These are phyloP conservation scores for Macaria notata DNA, from an alignment of 2,888 invertebrate species.

Conservation along the genomic window DNA sequence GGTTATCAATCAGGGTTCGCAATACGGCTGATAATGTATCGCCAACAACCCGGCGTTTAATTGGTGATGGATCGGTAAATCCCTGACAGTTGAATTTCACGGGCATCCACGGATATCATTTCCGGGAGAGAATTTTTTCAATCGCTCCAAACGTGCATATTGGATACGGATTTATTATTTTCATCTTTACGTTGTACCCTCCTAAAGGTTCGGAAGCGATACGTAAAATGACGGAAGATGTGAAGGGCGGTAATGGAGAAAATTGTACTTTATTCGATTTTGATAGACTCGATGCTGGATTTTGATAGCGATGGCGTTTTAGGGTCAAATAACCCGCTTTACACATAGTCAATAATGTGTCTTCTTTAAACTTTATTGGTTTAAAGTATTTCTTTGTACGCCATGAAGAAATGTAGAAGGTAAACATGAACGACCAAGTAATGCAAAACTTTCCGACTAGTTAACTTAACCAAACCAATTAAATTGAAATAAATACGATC, in stretches of 20 bases:
- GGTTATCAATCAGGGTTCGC: slow-evolving; percentile 74
- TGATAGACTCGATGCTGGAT: slow-evolving; percentile 77
- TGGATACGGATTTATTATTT: slow-evolving; percentile 80
- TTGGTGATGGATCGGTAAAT: slow-evolving; percentile 74
- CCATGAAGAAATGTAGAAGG: no score
- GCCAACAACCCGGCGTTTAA: slow-evolving; percentile 74
- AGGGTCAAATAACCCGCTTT: slow-evolving; percentile 39
- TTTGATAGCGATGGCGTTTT: slow-evolving; percentile 68
- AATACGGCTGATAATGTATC: slow-evolving; percentile 72
- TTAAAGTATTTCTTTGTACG: no score
- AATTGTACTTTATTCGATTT: slow-evolving; percentile 81
- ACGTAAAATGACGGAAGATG: slow-evolving; percentile 80
- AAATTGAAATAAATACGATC: neutral
- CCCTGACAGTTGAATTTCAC: slow-evolving; percentile 59
- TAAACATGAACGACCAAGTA: no score
- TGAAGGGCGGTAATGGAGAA: slow-evolving; percentile 79
- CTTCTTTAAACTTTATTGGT: no score
- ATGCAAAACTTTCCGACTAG: no score
- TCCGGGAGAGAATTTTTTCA: slow-evolving; percentile 55
- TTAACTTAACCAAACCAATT: no score
- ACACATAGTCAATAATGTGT: no score
- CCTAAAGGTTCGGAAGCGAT: slow-evolving; percentile 75
- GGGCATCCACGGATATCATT: slow-evolving; percentile 47
- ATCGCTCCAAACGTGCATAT: slow-evolving; percentile 70
- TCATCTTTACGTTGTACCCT: slow-evolving; percentile 75